These are phyloP conservation scores for Apamea sordens DNA, from an alignment of 2,888 invertebrate species.

Conservation along the genomic window DNA sequence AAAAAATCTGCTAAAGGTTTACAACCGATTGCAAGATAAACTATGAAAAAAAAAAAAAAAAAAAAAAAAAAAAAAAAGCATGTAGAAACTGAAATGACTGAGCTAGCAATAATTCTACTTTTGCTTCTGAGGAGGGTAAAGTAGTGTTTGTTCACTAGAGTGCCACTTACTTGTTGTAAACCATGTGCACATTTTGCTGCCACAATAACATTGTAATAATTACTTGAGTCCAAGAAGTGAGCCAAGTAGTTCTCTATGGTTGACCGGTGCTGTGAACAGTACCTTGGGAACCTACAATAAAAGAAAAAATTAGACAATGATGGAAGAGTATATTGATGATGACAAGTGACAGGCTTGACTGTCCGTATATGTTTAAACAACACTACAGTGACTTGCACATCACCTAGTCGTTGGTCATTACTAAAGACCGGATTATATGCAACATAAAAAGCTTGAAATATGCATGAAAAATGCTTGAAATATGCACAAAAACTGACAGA, in stretches of 20 bases:
- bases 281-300: constrained; percentile 80
- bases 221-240: constrained; percentile 77
- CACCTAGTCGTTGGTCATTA: too few species aligned
- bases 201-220: constrained; percentile 79
- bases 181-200: constrained; percentile 86
- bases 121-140: neutral
- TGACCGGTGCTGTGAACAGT: constrained; percentile 81
- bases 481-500: too few species aligned
- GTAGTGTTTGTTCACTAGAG: neutral
- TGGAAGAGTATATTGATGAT: neutral
- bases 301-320: neutral
- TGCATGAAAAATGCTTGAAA: too few species aligned
- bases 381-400: neutral
- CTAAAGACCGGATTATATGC: too few species aligned
- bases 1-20: too few species aligned
- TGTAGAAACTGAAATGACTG: neutral
- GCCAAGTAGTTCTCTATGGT: constrained; percentile 78
- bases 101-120: neutral
- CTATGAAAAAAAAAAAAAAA: too few species aligned
- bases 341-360: neutral
- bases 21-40: too few species aligned
- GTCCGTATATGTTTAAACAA: neutral
- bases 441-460: too few species aligned
- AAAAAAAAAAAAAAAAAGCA: too few species aligned
- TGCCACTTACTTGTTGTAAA: constrained; percentile 81